These are phyloP conservation scores for Lepidurus couesii DNA, from an alignment of 1,140 invertebrate genomes.

Conservation along the genomic window DNA sequence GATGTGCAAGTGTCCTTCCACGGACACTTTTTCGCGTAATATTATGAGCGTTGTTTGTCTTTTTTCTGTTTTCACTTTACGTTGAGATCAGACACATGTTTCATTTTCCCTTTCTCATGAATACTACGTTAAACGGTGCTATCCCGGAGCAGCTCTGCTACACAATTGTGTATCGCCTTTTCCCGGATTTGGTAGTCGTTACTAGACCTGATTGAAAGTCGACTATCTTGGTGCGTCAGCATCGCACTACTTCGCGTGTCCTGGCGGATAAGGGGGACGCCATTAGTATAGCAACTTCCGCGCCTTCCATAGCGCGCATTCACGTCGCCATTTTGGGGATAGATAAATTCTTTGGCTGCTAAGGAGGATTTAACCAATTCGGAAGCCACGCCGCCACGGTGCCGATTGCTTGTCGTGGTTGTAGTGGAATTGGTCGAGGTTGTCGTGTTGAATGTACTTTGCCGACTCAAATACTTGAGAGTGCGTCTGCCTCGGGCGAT, in stretches of 20 bases:
- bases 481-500: conserved; percentile 37
- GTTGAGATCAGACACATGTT: conserved; percentile 7
- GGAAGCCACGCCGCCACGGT: not conserved
- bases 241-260: conserved; percentile 9
- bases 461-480: conserved; percentile 40
- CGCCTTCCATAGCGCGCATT: not conserved
- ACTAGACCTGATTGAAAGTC: not conserved
- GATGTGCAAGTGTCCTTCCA: not conserved
- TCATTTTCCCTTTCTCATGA: not conserved
- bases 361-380: not conserved
- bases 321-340: not conserved
- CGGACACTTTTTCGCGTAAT: not conserved
- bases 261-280: not conserved
- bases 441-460: conserved; percentile 41
- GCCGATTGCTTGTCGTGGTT: conserved; percentile 36
- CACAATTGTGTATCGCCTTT: conserved; percentile 5
- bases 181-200: conserved; percentile 1
- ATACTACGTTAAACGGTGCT: conserved; percentile 13
- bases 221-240: not conserved
- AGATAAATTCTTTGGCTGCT: not conserved
- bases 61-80: not conserved
- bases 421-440: conserved; percentile 38
- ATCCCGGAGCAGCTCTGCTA: not conserved
- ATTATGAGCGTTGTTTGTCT: not conserved
- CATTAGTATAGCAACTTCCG: not conserved